Evolutionary conservation across 2,888 invertebrate genomes (phyloP), one percentile per base, ranked within the genome.

Genomic region (Drosophila histrio): DNA sequence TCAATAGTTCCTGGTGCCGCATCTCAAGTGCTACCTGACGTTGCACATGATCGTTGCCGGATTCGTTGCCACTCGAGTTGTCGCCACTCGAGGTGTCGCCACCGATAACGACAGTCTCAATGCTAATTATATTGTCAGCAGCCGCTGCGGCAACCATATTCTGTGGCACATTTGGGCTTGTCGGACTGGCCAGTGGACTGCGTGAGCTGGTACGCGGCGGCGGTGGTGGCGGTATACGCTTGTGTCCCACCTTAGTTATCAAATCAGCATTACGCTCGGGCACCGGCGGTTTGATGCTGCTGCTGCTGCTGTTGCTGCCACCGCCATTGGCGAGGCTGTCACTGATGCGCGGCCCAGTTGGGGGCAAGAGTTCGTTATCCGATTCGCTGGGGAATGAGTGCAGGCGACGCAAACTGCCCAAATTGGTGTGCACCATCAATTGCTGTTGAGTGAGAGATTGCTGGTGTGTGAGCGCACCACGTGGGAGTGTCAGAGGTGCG

Each of bases 161-260:
- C 21, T 94, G 94, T 2, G 95, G 95, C 59, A 94, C 91, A 84
- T 94, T 93, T 19, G 95, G 95, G 72, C 95, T 95, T 39, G 96
- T 95, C 17, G 97, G 97, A 46, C 97, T 97, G 21, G 96, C 96
- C 82, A 97, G 92, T 1, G 97, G 97, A 15, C 97, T 97, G 88
- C 96, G 95, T 47, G 97, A 97, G 79, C 96, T 96, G 77, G 97
- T 97, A 77, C 97, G 94, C n/a, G 97, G 97, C 24, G 97, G 97
- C 26, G 97, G 96, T n/a, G 96, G 97, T 15, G 97, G 97, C 6
- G 97, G 97, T 41, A 96, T 95, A 54, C 96, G 94, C 85, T 96
- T 94, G 62, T 94, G 94, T 13, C 94, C 94, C 41, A 95, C 94
- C 90, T 96, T 92, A 62, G 95, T 95, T 62, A 96, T 93, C 65